Base-by-base conservation (phyloP, 2,113 vertebrate genomes). In the Rhabdomys dilectus region DNA sequence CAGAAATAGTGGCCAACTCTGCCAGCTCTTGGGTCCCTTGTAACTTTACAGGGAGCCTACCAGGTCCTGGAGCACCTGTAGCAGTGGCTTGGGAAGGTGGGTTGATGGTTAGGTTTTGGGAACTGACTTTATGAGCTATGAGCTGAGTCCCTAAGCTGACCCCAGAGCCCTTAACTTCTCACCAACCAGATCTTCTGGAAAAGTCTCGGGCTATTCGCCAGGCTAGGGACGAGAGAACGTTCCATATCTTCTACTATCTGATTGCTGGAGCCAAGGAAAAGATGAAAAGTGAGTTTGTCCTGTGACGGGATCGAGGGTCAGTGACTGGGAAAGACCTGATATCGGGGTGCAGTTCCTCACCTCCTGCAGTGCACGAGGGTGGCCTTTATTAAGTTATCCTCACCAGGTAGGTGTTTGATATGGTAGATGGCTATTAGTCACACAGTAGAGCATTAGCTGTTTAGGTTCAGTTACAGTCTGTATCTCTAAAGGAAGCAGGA, bases 171-270 rank as follows among this genome's bases (percentile, higher is more conserved):
- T 97, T 97, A 93, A 98, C 91, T 84, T 53, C 56, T 56, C 45
- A 82, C 11, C 89, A 76, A 97, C 98, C 97, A 99, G 99, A 99
- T 97, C 97, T 99, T 97, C 98, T 99, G 82, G 99, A 99, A 97
- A 99, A 99, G 93, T 99, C 99, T 3, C 98, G 99, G 45, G 98
- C 98, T 0, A 98, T 99, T 94, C 98, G 99, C 29, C 99, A 99
- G 95, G 99, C 99, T 68, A 98, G 97, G 94, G 99, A 99, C 0
- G 99, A 99, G 94, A 97, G 99, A 94, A 98, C 99, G 0, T 99
- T 99, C 96, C 99, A 99, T 93, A 99, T 99, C 95, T 99, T 99
- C 72, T 99, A 99, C 95, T 99, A 99, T 62, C 64, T 99, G 98
- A 97, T 99, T 45, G 97, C 98, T 36, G 99, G 99, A 68, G 97